phyloP scores from a whole-genome alignment of 2,797 vertebrate genomes.

The Kryptolebias ocellatus region DNA sequence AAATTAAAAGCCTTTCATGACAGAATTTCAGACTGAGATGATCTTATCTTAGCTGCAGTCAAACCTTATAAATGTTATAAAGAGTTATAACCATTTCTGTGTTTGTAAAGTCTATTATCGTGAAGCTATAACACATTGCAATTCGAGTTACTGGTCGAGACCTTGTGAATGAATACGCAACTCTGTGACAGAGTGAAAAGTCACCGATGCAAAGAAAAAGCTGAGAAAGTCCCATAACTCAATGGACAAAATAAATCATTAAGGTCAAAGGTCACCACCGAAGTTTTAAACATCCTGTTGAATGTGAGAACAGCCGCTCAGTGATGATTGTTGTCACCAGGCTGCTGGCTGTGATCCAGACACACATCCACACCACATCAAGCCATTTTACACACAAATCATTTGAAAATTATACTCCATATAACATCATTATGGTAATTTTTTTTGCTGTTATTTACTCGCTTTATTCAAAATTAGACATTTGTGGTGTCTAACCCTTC shows the following conservation, averaged over 20 bases:
- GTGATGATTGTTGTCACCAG: constrained; percentile 7
- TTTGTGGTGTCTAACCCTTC: neutral
- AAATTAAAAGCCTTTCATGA: no score
- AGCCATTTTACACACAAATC: no score
- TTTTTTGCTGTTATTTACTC: no score
- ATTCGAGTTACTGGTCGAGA: neutral
- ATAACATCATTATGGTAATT: no score
- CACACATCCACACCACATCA: neutral
- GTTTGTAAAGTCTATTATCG: no score
- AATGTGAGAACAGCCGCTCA: constrained; percentile 19
- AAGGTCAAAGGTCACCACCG: constrained; percentile 2
- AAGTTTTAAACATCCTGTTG: constrained; percentile 15
- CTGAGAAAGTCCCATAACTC: neutral
- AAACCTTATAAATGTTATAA: no score
- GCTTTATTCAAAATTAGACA: no score
- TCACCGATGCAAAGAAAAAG: neutral
- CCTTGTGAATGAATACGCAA: neutral
- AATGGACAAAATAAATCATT: constrained; percentile 1
- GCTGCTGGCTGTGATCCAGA: constrained; percentile 4
- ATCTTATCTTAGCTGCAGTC: no score
- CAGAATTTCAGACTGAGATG: no score
- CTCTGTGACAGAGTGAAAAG: neutral
- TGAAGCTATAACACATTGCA: no score
- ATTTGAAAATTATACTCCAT: no score
- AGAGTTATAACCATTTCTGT: no score